Base-by-base conservation (phyloP, 1,140 invertebrate species). In the Aleiodes sp. region DNA sequence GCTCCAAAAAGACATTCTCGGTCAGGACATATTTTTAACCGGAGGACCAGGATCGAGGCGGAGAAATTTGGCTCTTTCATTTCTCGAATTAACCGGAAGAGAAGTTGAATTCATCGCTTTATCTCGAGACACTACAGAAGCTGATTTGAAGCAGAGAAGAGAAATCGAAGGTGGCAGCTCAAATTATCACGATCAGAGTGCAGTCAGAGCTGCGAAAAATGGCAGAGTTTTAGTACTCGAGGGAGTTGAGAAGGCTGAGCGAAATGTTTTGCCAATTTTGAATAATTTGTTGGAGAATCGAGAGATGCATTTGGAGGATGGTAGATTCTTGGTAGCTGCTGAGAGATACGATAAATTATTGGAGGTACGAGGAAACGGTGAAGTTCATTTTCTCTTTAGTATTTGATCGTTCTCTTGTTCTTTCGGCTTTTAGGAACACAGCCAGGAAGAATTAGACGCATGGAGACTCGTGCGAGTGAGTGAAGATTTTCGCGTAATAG, bases 261-360 rank as follows among this genome's bases (percentile, higher is more conserved):
- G 98, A 64, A 99, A 99, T 88, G 96, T 99, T 28, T 87, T 99
- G 43, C 98, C 98, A 41, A 93, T 99, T 37, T 83, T 99, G n/a
- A 99, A 99, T 86, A 99, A 99, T 87, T 88, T 99, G 26, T 85
- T 99, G n/a, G 98, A 99, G 87, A 99, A 99, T 86, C 88, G 97
- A 60, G 97, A 99, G 86, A 98, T 99, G 96, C 95, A 99, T 84
- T 87, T 99, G 43, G 98, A 99, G 87, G 97, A 98, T 90, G 98
- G 98, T 0, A 87, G 96, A 72, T 96, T 98, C 84, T 87, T 99
- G 12, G 93, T 99, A 78, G 91, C 95, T 1, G 91, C 95, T 24
- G 82, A 90, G 2, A 90, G 96, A 86, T 99, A 97, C 82, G 96
- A 99, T 80, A 94, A 96, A 86, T 87, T 99, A 8, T 83, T 97